A percentile compares a stretch with the other conserved stretches of the same genome.
Conservation (phyloP, 2,797 vertebrate genomes). For the Eutrigla gurnardus region DNA sequence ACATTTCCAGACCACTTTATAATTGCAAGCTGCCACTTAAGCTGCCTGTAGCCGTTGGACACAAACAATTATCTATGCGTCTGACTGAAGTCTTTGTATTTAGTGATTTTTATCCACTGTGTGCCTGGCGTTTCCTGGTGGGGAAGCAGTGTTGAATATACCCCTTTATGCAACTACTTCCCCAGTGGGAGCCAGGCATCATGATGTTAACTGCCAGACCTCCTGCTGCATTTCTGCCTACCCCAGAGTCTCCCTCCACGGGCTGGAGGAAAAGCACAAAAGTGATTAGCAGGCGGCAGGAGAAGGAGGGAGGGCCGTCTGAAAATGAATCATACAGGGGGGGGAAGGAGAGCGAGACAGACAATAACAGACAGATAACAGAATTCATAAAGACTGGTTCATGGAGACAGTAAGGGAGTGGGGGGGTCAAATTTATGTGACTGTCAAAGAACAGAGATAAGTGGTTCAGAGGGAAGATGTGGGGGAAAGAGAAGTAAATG, state of each 20-base stretch:
- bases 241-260: slow-evolving; percentile 72
- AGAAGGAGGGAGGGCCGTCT: slow-evolving; percentile 59
- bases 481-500: slow-evolving; percentile 51
- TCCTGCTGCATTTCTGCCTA: slow-evolving; percentile 69
- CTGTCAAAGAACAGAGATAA: slow-evolving; percentile 87
- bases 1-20: slow-evolving; percentile 34
- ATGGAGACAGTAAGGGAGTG: slow-evolving; percentile 74
- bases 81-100: slow-evolving; percentile 72
- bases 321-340: slow-evolving; percentile 62
- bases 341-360: slow-evolving; percentile 58
- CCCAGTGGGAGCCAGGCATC: slow-evolving; percentile 69
- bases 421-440: slow-evolving; percentile 84
- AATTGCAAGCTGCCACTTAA: slow-evolving; percentile 45
- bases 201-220: slow-evolving; percentile 68
- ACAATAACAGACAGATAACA: slow-evolving; percentile 65
- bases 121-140: slow-evolving; percentile 68
- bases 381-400: slow-evolving; percentile 74
- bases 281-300: slow-evolving; percentile 75
- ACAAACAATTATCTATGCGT: slow-evolving; percentile 67
- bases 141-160: slow-evolving; percentile 71
- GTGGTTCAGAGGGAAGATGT: slow-evolving; percentile 65
- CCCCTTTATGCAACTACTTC: slow-evolving; percentile 67
- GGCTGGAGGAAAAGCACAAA: slow-evolving; percentile 81
- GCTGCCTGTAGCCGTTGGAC: slow-evolving; percentile 42
- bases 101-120: slow-evolving; percentile 69